These are phyloP conservation scores for Rhizomys pruinosus DNA, from an alignment of 2,113 vertebrate genomes.

Conservation along the genomic window DNA sequence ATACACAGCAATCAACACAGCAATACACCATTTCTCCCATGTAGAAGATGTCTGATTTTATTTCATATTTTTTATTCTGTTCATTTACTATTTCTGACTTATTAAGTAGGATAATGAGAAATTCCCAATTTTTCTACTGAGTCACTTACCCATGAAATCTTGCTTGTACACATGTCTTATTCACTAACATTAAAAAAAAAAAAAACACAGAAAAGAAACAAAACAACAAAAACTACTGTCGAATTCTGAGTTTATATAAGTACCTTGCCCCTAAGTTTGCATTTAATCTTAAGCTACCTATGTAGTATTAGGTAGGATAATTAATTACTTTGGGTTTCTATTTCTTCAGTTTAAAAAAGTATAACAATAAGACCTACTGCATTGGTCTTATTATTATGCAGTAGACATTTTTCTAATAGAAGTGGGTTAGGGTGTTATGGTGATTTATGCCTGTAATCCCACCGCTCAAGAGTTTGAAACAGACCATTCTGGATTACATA, in stretches of 20 bases:
- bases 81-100: conserved; percentile 56
- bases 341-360: conserved; percentile 26
- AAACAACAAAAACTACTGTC: background rate
- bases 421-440: background rate
- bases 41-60: conserved; percentile 56
- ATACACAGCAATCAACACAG: conserved; percentile 20
- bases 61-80: conserved; percentile 50
- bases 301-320: background rate
- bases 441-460: background rate
- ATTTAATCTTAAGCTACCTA: background rate
- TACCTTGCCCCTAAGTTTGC: conserved; percentile 36
- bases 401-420: no score
- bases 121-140: conserved; percentile 40
- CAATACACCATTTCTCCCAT: background rate
- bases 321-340: background rate
- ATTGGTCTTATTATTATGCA: no score
- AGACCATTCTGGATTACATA: background rate
- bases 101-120: conserved; percentile 44
- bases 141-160: conserved; percentile 44
- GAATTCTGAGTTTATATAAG: background rate
- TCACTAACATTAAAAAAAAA: no score
- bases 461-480: background rate
- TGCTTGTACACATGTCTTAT: background rate
- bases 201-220: background rate
- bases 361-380: background rate